These are phyloP conservation scores for Saxidomus purpurata DNA, from an alignment of 1,140 invertebrate species.

Conservation along the genomic window DNA sequence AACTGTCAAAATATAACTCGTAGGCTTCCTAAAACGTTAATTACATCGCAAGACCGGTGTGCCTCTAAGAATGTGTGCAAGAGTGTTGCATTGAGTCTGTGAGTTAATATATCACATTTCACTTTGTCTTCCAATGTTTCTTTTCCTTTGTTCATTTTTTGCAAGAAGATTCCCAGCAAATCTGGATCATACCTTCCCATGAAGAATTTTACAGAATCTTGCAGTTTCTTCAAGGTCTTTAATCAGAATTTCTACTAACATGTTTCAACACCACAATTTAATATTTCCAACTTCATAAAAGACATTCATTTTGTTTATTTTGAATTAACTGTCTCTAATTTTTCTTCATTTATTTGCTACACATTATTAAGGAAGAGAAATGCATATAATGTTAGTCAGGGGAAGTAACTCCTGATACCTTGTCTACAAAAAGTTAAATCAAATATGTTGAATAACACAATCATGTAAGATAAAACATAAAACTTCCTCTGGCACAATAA, in stretches of 20 bases:
- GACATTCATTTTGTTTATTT: too few species aligned
- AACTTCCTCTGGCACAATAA: too few species aligned
- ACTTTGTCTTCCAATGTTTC: background rate
- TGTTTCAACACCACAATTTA: too few species aligned
- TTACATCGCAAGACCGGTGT: background rate
- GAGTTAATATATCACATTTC: constrained; percentile 3
- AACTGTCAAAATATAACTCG: background rate
- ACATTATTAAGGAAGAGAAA: too few species aligned
- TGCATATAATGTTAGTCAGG: background rate
- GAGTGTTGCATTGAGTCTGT: background rate
- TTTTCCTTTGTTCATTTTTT: background rate
- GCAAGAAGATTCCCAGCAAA: background rate
- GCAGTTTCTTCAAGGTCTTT: too few species aligned
- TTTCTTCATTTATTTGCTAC: too few species aligned
- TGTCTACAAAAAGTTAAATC: background rate
- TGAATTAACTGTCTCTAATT: too few species aligned
- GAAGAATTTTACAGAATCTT: too few species aligned
- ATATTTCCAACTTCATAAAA: too few species aligned
- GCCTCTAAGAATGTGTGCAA: background rate
- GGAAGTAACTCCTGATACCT: constrained; percentile 17
- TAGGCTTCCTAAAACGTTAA: background rate
- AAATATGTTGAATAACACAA: too few species aligned
- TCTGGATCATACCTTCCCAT: background rate
- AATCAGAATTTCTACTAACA: too few species aligned
- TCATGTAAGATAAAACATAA: too few species aligned